These are phyloP conservation scores for Malthinus flaveolus DNA, from an alignment of 2,888 invertebrate genomes.

Conservation along the genomic window DNA sequence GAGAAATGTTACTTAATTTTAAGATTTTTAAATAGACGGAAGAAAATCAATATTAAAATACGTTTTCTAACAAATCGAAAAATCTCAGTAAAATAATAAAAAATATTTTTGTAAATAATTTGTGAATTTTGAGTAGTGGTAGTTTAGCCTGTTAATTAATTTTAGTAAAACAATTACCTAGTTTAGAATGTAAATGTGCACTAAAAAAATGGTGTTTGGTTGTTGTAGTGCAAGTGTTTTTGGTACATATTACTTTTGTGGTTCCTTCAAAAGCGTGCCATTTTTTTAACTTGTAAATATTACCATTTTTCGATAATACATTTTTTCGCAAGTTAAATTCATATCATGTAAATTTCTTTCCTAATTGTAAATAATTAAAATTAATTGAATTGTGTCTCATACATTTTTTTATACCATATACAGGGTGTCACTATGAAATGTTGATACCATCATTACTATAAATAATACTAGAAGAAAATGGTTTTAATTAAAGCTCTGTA, in stretches of 20 bases:
- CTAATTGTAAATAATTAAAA: too few relatives aligned
- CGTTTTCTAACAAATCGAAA: neutral
- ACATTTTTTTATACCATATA: too few relatives aligned
- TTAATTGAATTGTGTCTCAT: neutral
- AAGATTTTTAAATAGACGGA: too few relatives aligned
- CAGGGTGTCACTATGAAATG: too few relatives aligned
- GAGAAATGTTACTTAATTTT: too few relatives aligned
- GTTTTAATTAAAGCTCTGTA: too few relatives aligned
- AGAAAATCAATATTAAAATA: neutral
- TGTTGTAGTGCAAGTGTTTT: constrained; percentile 21
- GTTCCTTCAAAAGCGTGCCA: constrained; percentile 26
- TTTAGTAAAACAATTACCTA: constrained; percentile 18
- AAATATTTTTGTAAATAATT: constrained; percentile 10
- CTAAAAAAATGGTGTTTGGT: constrained; percentile 14
- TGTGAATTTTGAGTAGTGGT: constrained; percentile 4
- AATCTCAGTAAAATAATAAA: constrained; percentile 4
- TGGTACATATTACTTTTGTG: constrained; percentile 23
- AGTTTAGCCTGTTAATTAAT: constrained; percentile 24
- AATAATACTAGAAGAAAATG: too few relatives aligned
- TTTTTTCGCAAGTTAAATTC: too few relatives aligned
- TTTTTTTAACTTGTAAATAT: constrained; percentile 15
- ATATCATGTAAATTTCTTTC: too few relatives aligned
- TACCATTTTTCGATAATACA: neutral
- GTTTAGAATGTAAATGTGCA: constrained; percentile 18
- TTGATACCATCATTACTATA: too few relatives aligned